These are phyloP conservation scores for Gonocerus acuteangulatus DNA, from an alignment of 2,888 invertebrate genomes.

Conservation along the genomic window DNA sequence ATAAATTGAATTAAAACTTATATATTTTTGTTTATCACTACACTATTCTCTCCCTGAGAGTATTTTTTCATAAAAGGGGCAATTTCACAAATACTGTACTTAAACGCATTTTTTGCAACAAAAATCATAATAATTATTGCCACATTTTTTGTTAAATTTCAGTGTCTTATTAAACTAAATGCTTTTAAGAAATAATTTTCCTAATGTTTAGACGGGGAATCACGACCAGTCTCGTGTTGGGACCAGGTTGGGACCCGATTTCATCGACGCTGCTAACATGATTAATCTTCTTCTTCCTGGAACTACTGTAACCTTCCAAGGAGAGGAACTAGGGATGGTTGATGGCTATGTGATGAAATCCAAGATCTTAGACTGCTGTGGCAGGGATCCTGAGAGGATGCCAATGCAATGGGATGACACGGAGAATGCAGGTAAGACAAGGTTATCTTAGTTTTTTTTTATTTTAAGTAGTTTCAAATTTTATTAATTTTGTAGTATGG, in stretches of 20 bases:
- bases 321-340: conserved; percentile 76
- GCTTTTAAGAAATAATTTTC: too few species aligned
- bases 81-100: too few species aligned
- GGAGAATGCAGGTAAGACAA: conserved; percentile 53
- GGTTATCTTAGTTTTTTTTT: conserved; percentile 44
- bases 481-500: too few species aligned
- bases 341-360: conserved; percentile 54
- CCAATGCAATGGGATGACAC: conserved; percentile 58
- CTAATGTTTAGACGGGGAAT: conserved; percentile 66
- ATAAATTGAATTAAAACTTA: too few species aligned
- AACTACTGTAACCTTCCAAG: conserved; percentile 71
- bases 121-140: too few species aligned
- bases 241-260: conserved; percentile 48
- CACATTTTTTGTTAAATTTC: too few species aligned
- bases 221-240: conserved; percentile 60
- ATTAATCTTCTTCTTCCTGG: conserved; percentile 66
- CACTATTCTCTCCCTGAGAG: too few species aligned
- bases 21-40: too few species aligned
- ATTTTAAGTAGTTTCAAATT: too few species aligned
- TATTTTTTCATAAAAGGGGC: too few species aligned
- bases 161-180: too few species aligned
- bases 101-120: too few species aligned
- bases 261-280: conserved; percentile 62
- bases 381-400: conserved; percentile 59
- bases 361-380: conserved; percentile 51